Evolutionary conservation across 2,113 vertebrate genomes (phyloP).

Genomic region (Lepus europaeus): DNA sequence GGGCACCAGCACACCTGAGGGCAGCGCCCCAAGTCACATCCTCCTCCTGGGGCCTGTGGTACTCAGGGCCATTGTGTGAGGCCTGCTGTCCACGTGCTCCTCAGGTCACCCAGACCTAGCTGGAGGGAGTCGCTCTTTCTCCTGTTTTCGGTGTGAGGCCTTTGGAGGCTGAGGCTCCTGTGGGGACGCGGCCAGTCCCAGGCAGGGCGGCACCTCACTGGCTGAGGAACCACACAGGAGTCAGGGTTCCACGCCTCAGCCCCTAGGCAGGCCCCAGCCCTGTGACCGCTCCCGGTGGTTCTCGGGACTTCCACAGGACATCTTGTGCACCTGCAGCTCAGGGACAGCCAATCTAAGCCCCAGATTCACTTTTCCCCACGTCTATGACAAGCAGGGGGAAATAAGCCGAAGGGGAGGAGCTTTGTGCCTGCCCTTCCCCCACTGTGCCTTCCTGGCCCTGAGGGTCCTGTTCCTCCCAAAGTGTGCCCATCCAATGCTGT

Average conservation of each 20-base stretch:
- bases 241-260: neutral
- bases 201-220: neutral
- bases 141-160: neutral
- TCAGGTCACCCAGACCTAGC: neutral
- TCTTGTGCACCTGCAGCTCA: conserved; percentile 36
- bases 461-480: neutral
- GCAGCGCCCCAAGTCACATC: no score
- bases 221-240: no score
- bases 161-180: neutral
- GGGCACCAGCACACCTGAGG: no score
- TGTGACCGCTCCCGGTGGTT: conserved; percentile 48
- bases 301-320: conserved; percentile 50
- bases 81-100: neutral
- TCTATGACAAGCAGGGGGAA: conserved; percentile 45
- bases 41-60: neutral
- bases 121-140: neutral
- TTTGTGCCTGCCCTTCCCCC: neutral
- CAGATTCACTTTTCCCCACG: conserved; percentile 64
- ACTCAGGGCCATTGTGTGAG: neutral
- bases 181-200: neutral
- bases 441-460: neutral
- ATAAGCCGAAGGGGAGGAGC: conserved; percentile 18
- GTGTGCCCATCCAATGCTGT: neutral
- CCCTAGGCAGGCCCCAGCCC: conserved; percentile 36
- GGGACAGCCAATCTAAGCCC: conserved; percentile 16